Percentiles rank a stretch among this genome's conserved stretches.
Conservation (phyloP, 2,113 vertebrate genomes). For the Pogonocichla stellata region DNA sequence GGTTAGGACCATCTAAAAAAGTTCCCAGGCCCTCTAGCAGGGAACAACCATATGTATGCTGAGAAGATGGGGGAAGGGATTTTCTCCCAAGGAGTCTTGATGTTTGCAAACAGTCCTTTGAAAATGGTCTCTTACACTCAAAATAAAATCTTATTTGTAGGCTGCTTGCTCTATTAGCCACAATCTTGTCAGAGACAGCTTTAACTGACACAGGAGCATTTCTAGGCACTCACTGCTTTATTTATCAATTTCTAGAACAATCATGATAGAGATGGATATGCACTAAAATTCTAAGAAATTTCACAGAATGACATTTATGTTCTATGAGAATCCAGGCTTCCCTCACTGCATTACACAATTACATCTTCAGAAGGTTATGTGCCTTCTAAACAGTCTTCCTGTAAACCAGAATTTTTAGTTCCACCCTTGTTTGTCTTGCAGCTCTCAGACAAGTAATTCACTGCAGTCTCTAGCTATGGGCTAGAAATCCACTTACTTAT, state of each 20-base stretch:
- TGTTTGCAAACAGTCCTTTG: neutral
- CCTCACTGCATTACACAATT: neutral
- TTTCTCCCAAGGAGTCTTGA: neutral
- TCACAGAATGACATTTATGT: neutral
- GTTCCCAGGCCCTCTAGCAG: neutral
- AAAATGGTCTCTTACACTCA: neutral
- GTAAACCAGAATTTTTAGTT: neutral
- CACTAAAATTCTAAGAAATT: neutral
- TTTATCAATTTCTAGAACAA: neutral
- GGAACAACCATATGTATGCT: neutral
- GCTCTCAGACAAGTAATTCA: neutral
- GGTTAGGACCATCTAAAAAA: neutral
- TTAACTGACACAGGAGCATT: neutral
- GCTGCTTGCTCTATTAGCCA: neutral
- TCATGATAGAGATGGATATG: neutral
- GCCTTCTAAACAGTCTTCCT: neutral
- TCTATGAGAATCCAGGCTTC: neutral
- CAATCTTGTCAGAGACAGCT: neutral
- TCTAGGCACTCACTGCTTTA: neutral
- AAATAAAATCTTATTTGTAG: neutral
- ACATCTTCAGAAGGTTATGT: neutral
- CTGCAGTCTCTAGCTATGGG: neutral
- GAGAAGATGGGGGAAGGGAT: neutral
- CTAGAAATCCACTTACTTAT: neutral
- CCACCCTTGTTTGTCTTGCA: neutral